Evolutionary conservation across 1,140 invertebrate genomes (phyloP), one percentile per base, ranked within the genome.

Genomic region (Camponotus vicinus): DNA sequence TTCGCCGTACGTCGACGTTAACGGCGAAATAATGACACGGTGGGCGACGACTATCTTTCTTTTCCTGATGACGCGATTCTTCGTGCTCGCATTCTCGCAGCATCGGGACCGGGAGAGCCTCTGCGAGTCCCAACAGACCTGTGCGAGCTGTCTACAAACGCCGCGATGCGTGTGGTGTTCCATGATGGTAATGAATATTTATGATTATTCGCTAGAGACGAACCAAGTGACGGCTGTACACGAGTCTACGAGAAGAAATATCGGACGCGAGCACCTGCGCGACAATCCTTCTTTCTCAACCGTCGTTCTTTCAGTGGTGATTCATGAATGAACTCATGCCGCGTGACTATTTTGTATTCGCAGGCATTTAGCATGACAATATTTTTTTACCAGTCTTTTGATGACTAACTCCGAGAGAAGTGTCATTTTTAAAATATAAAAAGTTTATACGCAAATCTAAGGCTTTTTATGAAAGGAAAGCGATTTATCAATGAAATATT

Each of bases 81-180:
- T 66, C 21, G 40, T 64, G 7, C 18, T 64, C 3, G 52, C 69
- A 11, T 37, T 27, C 9, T 55, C 69, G 63, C 69, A 90, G 18
- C 67, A 89, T 1, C 86, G 88, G 21, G 87, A 92, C 64, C 37
- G 87, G 18, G 92, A 93, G 11, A 89, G 49, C n/a, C 57, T 91
- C 3, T 94, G 93, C 70, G 91, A 92, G 4, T 78, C 85, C 0
- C 92, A 92, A 64, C 82, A 88, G 34, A 92, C 82, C 2, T 94
- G 93, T 67, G n/a, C 66, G 3, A 85, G 69, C 13, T 94, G 93
- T 59, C 21, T 94, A 15, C 92, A 89, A 57, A 92, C 87, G 18
- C 89, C 92, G 0, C 86, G 61, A 63, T 94, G 93, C 52, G 90
- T 92, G 71, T 94, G 93, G 93, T 94, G 93, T 66, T 89, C 93